Evolutionary conservation across 1,140 invertebrate genomes (phyloP).

Genomic region (Odontomachus brunneus): DNA sequence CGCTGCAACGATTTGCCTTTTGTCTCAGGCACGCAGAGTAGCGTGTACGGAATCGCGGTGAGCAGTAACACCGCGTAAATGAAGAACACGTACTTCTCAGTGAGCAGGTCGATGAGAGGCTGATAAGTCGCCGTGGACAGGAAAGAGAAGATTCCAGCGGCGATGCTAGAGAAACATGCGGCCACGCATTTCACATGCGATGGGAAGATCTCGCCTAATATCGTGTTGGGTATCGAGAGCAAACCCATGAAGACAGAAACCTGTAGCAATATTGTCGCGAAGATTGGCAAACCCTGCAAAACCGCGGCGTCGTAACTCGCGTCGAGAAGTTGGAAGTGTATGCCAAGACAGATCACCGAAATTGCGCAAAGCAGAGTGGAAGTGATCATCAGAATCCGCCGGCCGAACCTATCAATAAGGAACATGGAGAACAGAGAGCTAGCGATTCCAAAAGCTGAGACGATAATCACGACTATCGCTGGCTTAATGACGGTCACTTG

Average conservation of each 20-base stretch:
- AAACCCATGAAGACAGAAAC: conserved; percentile 87
- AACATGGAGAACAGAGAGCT: conserved; percentile 87
- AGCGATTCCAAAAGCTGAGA: conserved; percentile 88
- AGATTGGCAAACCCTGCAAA: conserved; percentile 61
- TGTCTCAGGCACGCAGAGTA: conserved; percentile 71
- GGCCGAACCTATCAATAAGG: conserved; percentile 89
- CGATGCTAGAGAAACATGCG: conserved; percentile 89
- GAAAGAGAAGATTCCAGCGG: conserved; percentile 90
- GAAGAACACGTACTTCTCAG: conserved; percentile 90
- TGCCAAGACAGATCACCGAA: conserved; percentile 79
- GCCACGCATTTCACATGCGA: conserved; percentile 87
- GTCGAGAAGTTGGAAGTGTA: conserved; percentile 64
- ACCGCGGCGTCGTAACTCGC: conserved; percentile 15
- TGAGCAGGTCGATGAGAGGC: conserved; percentile 87
- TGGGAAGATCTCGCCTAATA: conserved; percentile 80
- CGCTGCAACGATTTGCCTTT: conserved; percentile 75
- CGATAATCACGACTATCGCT: conserved; percentile 87
- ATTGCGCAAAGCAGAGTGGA: conserved; percentile 86
- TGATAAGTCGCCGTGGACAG: conserved; percentile 91
- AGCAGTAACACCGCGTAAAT: conserved; percentile 85
- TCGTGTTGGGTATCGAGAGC: conserved; percentile 90
- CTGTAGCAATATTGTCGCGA: conserved; percentile 54
- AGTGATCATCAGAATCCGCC: conserved; percentile 88
- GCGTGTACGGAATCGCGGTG: conserved; percentile 49
- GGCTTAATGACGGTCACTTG: conserved; percentile 83